Evolutionary conservation across 2,888 invertebrate species (phyloP).

Genomic region (Creontiades dilutus): DNA sequence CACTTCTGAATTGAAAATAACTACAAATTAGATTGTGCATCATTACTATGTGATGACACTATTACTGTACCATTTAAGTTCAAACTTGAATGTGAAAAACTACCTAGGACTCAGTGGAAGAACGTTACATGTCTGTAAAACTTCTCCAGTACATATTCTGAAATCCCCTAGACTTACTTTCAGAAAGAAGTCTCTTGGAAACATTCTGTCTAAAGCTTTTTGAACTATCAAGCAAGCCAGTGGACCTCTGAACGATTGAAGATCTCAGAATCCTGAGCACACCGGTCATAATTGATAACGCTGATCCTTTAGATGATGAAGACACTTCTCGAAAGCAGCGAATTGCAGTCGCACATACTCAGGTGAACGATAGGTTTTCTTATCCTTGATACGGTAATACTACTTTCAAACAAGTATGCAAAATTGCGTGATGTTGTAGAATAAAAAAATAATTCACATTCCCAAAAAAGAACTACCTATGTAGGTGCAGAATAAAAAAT

Average conservation of each 20-base stretch:
- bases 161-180: background rate
- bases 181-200: constrained; percentile 2
- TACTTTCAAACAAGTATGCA: background rate
- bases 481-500: too few species aligned
- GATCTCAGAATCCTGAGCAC: constrained; percentile 39
- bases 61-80: too few species aligned
- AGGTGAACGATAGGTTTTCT: background rate
- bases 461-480: too few species aligned
- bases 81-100: too few species aligned
- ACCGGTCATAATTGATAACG: constrained; percentile 55
- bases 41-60: too few species aligned
- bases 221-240: constrained; percentile 9
- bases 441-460: background rate
- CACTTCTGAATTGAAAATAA: too few species aligned
- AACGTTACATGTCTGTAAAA: too few species aligned
- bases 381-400: background rate
- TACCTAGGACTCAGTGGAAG: too few species aligned
- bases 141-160: too few species aligned
- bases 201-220: background rate
- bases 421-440: background rate
- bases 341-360: background rate
- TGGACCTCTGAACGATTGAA: constrained; percentile 1
- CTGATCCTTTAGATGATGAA: background rate
- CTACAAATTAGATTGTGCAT: too few species aligned
- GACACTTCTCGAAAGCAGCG: background rate